Evolutionary conservation across 1,140 invertebrate genomes (phyloP).

Genomic region (Cotesia vestalis): DNA sequence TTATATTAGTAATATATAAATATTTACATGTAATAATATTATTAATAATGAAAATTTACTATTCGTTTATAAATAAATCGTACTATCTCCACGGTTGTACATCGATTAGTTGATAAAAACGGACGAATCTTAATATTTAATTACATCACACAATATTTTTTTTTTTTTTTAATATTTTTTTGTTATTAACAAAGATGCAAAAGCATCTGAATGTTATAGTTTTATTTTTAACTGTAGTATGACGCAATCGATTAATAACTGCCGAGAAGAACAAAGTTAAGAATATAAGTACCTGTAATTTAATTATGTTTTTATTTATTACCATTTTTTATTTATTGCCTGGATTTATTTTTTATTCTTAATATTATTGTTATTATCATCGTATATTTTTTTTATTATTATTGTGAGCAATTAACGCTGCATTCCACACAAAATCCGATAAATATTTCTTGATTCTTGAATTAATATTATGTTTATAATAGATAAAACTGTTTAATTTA

Average conservation of each 20-base stretch:
- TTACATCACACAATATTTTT: slow-evolving; percentile 11
- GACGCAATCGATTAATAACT: slow-evolving; percentile 7
- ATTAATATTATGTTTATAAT: too few species aligned
- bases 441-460: too few species aligned
- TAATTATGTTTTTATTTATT: background rate
- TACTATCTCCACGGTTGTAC: slow-evolving; percentile 18
- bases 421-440: too few species aligned
- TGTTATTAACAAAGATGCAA: background rate
- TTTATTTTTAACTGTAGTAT: background rate
- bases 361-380: background rate
- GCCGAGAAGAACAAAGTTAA: slow-evolving; percentile 17
- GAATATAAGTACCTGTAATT: slow-evolving; percentile 23
- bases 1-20: slow-evolving; percentile 26
- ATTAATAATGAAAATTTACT: slow-evolving; percentile 10
- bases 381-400: background rate
- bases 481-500: too few species aligned
- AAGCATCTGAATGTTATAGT: background rate
- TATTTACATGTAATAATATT: slow-evolving; percentile 24
- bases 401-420: too few species aligned
- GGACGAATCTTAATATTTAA: slow-evolving; percentile 16
- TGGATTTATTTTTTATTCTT: slow-evolving; percentile 8
- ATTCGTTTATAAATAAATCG: slow-evolving; percentile 23
- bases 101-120: slow-evolving; percentile 18
- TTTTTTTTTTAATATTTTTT: background rate
- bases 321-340: slow-evolving; percentile 16